A percentile compares a stretch with the other conserved stretches of the same genome.
Conservation (phyloP, 2,113 vertebrate genomes). For the Parus major region DNA sequence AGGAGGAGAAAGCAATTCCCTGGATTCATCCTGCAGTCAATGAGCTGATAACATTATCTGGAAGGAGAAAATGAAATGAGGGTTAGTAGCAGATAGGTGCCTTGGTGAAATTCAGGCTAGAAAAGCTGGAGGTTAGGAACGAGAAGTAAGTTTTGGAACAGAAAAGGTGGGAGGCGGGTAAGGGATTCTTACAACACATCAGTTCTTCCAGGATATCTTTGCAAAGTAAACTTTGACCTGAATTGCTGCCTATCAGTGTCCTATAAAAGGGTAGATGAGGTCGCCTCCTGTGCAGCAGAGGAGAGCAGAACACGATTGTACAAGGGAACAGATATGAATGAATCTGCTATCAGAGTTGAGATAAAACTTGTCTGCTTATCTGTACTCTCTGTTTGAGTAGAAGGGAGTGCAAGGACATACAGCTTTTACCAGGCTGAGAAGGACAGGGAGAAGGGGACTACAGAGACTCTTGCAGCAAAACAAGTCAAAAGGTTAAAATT, state of each 20-base stretch:
- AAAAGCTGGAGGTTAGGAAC: not conserved
- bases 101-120: not conserved
- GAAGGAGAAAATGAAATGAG: not conserved
- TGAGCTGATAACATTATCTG: not conserved
- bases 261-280: not conserved
- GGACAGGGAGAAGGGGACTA: not conserved
- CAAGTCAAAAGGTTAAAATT: not conserved
- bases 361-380: not conserved
- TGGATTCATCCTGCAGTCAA: not conserved
- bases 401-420: not conserved
- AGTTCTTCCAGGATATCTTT: not conserved
- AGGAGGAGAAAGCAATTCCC: not conserved
- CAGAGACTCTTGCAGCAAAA: not conserved
- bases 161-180: not conserved
- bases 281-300: not conserved
- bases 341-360: not conserved
- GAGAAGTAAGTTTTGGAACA: not conserved
- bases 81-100: not conserved
- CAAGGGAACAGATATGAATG: not conserved
- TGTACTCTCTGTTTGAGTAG: not conserved
- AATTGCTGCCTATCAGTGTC: not conserved
- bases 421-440: not conserved
- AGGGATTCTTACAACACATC: not conserved
- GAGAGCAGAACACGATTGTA: not conserved
- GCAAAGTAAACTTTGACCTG: slow-evolving; percentile 22